Base-by-base conservation (phyloP, 2,888 invertebrate genomes). In the Lithophane socia region DNA sequence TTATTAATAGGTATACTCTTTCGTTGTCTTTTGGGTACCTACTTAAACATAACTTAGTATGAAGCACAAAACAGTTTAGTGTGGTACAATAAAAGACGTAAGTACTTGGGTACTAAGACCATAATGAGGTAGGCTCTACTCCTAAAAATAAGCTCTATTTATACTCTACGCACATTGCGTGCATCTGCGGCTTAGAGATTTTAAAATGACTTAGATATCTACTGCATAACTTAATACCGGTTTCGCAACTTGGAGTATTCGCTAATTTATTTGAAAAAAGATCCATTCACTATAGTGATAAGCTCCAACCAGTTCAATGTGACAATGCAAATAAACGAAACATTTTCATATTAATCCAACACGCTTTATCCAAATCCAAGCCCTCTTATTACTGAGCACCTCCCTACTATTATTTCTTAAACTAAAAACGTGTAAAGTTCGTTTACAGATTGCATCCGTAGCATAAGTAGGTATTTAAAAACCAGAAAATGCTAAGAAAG, bases 141-240 rank as follows among this genome's bases (percentile, higher is more conserved):
- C n/a, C 24, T 64, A 65, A 58, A 75, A 49, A 65, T 76, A 42
- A 21, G 1, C 58, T 74, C 4, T 76, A 58, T 12, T 12, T 58
- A 58, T 7, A 18, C 10, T 47, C 24, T 24, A 24, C 29, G 18
- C 49, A n/a, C 18, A 29, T 52, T 77, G 71, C 77, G 37, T 71
- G 54, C 60, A 47, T 61, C 44, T 79, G 60, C 52, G 8, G 52
- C 44, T 61, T 49, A 16, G 37, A 77, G 44, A 68, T 77, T 60
- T 77, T 79, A 29, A 60, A 47, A 47, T 54, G 37, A 70, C 80
- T 69, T 47, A 49, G 54, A 77, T 79, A 61, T 18, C 13, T 67
- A 49, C 70, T 63, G 54, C 61, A 56, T 79, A 71, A 79, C 61
- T 80, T 49, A 54, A 77, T 54, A 72, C 73, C 49, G 61, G 80